Evolutionary conservation across 1,140 invertebrate species (phyloP).

Genomic region (Drosophila gunungcola): DNA sequence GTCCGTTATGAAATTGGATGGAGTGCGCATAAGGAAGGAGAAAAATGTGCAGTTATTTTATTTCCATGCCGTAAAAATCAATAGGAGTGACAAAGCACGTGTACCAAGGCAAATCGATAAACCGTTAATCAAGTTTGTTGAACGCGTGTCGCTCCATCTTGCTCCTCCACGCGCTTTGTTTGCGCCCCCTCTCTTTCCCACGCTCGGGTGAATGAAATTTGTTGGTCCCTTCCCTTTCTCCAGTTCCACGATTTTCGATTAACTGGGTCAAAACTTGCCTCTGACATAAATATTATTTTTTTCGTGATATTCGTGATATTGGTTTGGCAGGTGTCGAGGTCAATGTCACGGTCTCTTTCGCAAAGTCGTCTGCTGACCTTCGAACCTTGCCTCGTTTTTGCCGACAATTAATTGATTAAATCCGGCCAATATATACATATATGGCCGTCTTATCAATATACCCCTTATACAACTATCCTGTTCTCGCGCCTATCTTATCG

Average conservation of each 20-base stretch:
- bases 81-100: constrained; percentile 67
- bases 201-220: constrained; percentile 12
- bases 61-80: constrained; percentile 66
- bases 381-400: constrained; percentile 7
- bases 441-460: constrained; percentile 20
- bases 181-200: constrained; percentile 31
- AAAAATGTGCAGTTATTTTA: constrained; percentile 50
- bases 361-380: constrained; percentile 17
- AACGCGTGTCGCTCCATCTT: constrained; percentile 17
- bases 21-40: constrained; percentile 6
- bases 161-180: constrained; percentile 28
- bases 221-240: constrained; percentile 1
- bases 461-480: constrained; percentile 35
- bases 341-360: constrained; percentile 40
- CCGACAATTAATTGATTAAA: constrained; percentile 23
- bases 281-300: constrained; percentile 9
- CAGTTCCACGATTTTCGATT: constrained; percentile 15
- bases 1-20: constrained; percentile 67
- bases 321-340: constrained; percentile 33
- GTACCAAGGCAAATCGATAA: constrained; percentile 63
- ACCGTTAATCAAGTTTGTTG: constrained; percentile 61
- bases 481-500: constrained; percentile 60
- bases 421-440: constrained; percentile 17
- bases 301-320: constrained; percentile 3
- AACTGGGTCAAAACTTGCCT: constrained; percentile 29